These are phyloP conservation scores for Macroglossus sobrinus DNA, from an alignment of 2,113 vertebrate species.

Conservation along the genomic window DNA sequence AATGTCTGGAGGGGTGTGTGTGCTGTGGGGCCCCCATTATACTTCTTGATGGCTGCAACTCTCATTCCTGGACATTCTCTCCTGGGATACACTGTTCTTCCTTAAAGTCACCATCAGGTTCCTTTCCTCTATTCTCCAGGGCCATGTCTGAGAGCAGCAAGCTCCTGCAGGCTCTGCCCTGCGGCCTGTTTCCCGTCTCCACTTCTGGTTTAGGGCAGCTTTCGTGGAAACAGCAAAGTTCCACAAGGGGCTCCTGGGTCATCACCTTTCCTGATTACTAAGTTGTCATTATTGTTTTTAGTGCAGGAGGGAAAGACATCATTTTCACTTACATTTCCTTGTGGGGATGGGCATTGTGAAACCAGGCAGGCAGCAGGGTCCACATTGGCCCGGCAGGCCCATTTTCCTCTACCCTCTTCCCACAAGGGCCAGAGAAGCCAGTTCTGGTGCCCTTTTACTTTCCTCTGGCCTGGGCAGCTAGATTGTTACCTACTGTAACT, in stretches of 20 bases:
- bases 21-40: not conserved
- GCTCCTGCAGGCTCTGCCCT: not conserved
- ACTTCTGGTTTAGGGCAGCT: not conserved
- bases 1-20: not conserved
- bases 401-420: not conserved
- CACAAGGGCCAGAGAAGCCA: not conserved
- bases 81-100: not conserved
- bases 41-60: not conserved
- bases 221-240: not conserved
- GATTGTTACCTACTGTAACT: not conserved
- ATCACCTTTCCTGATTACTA: not conserved
- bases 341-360: not conserved
- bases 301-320: not conserved
- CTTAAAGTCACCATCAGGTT: not conserved
- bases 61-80: not conserved
- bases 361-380: not conserved
- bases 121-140: not conserved
- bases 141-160: not conserved
- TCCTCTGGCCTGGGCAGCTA: not conserved
- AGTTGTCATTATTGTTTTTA: not conserved
- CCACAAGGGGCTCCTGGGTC: not conserved
- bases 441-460: not conserved
- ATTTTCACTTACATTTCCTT: not conserved
- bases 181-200: not conserved
- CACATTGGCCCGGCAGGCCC: accelerated